These are phyloP conservation scores for Cyphomyrmex costatus DNA, from an alignment of 1,140 invertebrate genomes.

Conservation along the genomic window DNA sequence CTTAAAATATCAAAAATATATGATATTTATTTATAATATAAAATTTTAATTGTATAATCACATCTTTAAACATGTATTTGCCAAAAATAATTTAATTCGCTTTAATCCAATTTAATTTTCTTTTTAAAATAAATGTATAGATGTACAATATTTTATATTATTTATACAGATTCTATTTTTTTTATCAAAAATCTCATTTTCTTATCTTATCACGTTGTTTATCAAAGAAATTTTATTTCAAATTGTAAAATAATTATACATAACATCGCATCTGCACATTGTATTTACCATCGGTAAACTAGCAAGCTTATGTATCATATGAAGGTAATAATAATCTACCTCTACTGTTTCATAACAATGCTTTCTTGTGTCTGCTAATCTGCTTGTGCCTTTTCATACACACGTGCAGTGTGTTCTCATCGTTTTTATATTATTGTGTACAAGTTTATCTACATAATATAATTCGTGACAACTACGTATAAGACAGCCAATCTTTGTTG, in stretches of 20 bases:
- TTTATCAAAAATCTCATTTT: not conserved
- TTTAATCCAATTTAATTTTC: not conserved
- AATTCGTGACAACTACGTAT: not conserved
- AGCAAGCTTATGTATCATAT: not conserved
- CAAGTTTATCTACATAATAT: no score
- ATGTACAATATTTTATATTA: no score
- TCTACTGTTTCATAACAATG: not conserved
- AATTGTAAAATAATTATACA: not conserved
- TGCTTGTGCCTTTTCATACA: no score
- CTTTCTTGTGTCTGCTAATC: no score
- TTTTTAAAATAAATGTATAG: not conserved
- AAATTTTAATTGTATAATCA: not conserved
- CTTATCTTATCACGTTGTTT: not conserved
- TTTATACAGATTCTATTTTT: not conserved
- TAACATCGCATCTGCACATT: not conserved
- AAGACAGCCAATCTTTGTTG: not conserved
- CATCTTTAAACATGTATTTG: not conserved
- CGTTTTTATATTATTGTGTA: not conserved
- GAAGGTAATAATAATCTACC: conserved; percentile 2
- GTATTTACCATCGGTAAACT: not conserved
- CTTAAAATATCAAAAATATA: not conserved
- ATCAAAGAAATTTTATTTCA: not conserved
- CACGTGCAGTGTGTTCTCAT: conserved; percentile 15
- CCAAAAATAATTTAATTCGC: not conserved
- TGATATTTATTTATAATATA: no score